Evolutionary conservation across 1,140 invertebrate species (phyloP), one percentile per base, ranked within the genome.

Genomic region (Calliphora vicina): DNA sequence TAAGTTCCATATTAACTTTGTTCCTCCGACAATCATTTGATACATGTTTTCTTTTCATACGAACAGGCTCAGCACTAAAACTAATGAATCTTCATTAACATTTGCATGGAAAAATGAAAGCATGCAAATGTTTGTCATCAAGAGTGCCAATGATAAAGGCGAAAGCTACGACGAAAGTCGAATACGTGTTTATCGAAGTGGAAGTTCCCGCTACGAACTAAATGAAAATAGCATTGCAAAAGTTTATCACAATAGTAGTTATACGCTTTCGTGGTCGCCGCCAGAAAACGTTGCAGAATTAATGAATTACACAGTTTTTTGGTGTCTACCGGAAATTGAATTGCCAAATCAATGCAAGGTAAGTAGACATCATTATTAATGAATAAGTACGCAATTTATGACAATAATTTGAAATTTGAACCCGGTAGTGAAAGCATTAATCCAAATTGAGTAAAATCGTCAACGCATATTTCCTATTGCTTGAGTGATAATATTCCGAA

Each of bases 251-350:
- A 88, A 89, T 27, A 81, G 84, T 8, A 89, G 86, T 82, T 87
- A 87, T 57, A 88, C 86, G 71, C 78, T 89, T 1, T 87, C 86
- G 74, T 89, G 86, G 85, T 82, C 83, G 81, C 84, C 86, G n/a
- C 87, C 85, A 0, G 81, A 81, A 35, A 84, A 86, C 29, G 45
- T 15, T 4, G 8, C 27, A 0, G 83, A 84, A 12, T 80, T 89
- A 20, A 67, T 82, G 9, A 86, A 90, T 83, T 90, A 89, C 72
- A 90, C 88, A 0, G 86, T 90, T 0, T 90, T 87, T 84, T 90
- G 88, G 88, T 90, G 88, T 81, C 82, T 85, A 0, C 43, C 85
- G 9, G 85, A 85, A 61, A 84, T 85, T 12, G 86, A 83, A n/a
- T 74, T 85, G 13, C 84, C 74, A 17, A 86, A 85, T 2, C 84